Evolutionary conservation across 2,797 vertebrate genomes (phyloP), one percentile per base, ranked within the genome.

Genomic region (Denticeps clupeoides): DNA sequence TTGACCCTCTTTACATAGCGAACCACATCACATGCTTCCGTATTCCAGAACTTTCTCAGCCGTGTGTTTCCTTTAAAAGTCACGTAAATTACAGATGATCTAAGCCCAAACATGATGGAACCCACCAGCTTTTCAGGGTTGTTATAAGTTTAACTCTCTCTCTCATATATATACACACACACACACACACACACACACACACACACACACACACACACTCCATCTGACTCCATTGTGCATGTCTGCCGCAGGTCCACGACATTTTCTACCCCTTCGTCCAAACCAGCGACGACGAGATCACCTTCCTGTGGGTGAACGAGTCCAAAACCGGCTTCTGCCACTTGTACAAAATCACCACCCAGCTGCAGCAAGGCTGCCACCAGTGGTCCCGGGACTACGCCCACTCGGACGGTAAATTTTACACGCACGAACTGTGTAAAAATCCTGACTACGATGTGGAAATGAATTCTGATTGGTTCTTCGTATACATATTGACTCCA

Each of bases 181-280:
- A n/a, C n/a, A n/a, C n/a, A n/a, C n/a, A n/a, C n/a, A n/a, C n/a
- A n/a, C n/a, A n/a, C n/a, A n/a, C n/a, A n/a, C n/a, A n/a, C n/a
- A n/a, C n/a, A n/a, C n/a, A n/a, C n/a, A n/a, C n/a, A n/a, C n/a
- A n/a, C n/a, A n/a, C n/a, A n/a, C n/a, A n/a, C 2, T 18, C 16
- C n/a, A 5, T 7, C 13, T 13, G 3, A 21, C 4, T 18, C 16
- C 10, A 44, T 41, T 33, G 18, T 21, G 38, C 41, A 42, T 25
- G 45, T 37, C 3, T 45, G 2, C 25, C 13, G 25, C 67, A 89
- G 88, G 84, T 90, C 16, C 88, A 90, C 1, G 87, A 89, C 59
- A 88, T 89, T 60, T 89, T 90, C 70, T 86, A 89, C 51, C 83
- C 86, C 12, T 88, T 90, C 59, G 45, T 83, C 52, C 87, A 87